Base-by-base conservation (phyloP, 2,113 vertebrate species). In the Sturnira hondurensis region DNA sequence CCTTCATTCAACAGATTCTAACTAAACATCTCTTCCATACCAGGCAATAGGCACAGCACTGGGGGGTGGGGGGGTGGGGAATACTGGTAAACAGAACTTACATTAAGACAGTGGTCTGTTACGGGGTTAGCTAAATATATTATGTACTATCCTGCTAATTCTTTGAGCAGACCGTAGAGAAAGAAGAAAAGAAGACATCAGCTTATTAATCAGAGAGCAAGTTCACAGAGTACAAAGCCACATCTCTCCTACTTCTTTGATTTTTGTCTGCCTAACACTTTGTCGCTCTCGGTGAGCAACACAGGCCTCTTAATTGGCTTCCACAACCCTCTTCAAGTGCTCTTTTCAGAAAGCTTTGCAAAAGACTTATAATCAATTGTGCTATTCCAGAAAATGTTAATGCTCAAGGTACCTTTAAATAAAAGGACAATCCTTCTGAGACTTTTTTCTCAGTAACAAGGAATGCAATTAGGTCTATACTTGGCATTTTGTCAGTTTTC, bases 381-480 rank as follows among this genome's bases (percentile, higher is more conserved):
- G 43, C 26, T 78, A 81, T 67, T 54, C 68, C 65, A 78, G 28
- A 93, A 96, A 97, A 96, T 28, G 33, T 93, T 96, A 87, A 96
- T 93, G 95, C 41, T 68, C 56, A 96, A 74, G 86, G 93, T 87
- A 95, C 26, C 81, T 95, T 73, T 88, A 96, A 97, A 85, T 43
- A 82, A 95, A 96, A 95, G 52, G 43, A 84, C 97, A 96, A 96
- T 74, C 86, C 47, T 45, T 96, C 70, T 83, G 80, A 86, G 50
- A 54, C 82, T 88, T 81, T 54, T 61, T 26, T 58, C 77, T 80
- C 28, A 85, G 91, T 54, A 97, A 84, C 90, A 15, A 97, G 85
- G 82, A 96, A 96, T 50, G 61, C 45, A 96, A 96, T 91, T 65
- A 97, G 96, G 92, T 45, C 71, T 81, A 93, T 43, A 88, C 74